Evolutionary conservation across 2,888 invertebrate genomes (phyloP), one percentile per base, ranked within the genome.

Genomic region (Dynastes maya): DNA sequence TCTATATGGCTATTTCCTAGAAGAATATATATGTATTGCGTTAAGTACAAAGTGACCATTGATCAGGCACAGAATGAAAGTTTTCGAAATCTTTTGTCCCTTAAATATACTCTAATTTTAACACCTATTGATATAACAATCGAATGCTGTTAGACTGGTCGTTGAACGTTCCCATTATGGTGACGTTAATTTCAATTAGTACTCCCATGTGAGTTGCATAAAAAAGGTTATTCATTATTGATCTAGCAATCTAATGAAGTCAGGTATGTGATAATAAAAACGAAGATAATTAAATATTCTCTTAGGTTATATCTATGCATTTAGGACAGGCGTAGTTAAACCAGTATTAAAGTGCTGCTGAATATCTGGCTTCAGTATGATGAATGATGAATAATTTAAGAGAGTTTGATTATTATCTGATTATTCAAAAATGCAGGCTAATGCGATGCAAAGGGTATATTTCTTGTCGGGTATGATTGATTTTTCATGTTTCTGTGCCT

Each of bases 141-240:
- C 13, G 55, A 55, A 55, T 22, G 55, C 55, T 55, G 55, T 22
- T 55, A 55, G 55, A 55, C 22, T 3, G 22, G n/a, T 55, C 3
- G 55, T 55, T 55, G 22, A 22, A 16, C 16, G 55, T 55, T 55
- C n/a, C 22, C 6, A 55, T 55, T 55, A 55, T n/a, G 13, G 22
- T 2, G 6, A 55, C 55, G n/a, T n/a, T 64, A 64, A 64, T 64
- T 64, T 64, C 16, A 64, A 32, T 64, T 64, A 64, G 64, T n/a
- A 64, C 9, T n/a, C 11, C 1, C 29, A 13, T 37, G 29, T 37
- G 32, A 64, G 32, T 64, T 64, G 64, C 64, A 64, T 64, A 64
- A 64, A 32, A 64, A 29, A 29, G 9, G 8, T 45, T 64, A 64
- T n/a, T 11, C 32, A 29, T 64, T 64, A n/a, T 64, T 64, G n/a